Percentiles rank a stretch among this genome's conserved stretches.
These are phyloP conservation scores for Drosophila nigromelanica DNA, from an alignment of 1,140 invertebrate species.

Conservation along the genomic window DNA sequence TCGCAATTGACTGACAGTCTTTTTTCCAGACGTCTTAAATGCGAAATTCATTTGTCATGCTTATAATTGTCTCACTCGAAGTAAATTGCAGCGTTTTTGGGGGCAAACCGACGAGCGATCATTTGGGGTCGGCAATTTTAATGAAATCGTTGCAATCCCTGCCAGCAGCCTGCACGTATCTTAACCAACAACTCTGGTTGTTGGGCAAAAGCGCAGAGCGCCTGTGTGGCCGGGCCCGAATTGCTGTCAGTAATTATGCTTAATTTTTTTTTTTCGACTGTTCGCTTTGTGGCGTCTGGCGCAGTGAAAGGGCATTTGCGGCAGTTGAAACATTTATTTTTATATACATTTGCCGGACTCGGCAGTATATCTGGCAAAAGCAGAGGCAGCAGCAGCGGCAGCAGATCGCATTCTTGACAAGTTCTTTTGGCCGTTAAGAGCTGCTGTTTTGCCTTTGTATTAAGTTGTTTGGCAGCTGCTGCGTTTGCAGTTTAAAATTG, in stretches of 20 bases:
- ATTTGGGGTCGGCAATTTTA: slow-evolving; percentile 67
- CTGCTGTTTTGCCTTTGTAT: slow-evolving; percentile 61
- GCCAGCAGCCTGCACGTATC: slow-evolving; percentile 63
- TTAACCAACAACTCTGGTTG: slow-evolving; percentile 22
- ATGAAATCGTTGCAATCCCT: slow-evolving; percentile 72
- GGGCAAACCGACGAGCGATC: slow-evolving; percentile 18
- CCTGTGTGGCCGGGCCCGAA: slow-evolving; percentile 68
- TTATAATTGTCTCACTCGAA: slow-evolving; percentile 81
- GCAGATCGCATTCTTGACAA: slow-evolving; percentile 16
- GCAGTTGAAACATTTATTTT: slow-evolving; percentile 75
- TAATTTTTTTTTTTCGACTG: slow-evolving; percentile 60
- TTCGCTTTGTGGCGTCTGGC: slow-evolving; percentile 30
- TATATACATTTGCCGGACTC: slow-evolving; percentile 49
- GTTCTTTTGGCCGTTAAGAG: slow-evolving; percentile 19
- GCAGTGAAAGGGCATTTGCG: slow-evolving; percentile 69
- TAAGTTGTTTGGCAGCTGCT: slow-evolving; percentile 80
- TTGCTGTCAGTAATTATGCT: slow-evolving; percentile 81
- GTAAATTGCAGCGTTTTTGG: slow-evolving; percentile 64
- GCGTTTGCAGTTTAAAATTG: slow-evolving; percentile 76
- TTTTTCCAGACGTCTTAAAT: slow-evolving; percentile 50
- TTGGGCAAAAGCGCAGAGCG: slow-evolving; percentile 25
- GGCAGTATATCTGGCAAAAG: slow-evolving; percentile 24
- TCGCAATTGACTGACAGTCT: slow-evolving; percentile 66
- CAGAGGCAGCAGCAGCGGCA: slow-evolving; percentile 24
- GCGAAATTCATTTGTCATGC: slow-evolving; percentile 82